A percentile compares a stretch with the other conserved stretches of the same genome.
Evolutionary conservation across 2,113 vertebrate species (phyloP).

Genomic region (Hipposideros armiger): DNA sequence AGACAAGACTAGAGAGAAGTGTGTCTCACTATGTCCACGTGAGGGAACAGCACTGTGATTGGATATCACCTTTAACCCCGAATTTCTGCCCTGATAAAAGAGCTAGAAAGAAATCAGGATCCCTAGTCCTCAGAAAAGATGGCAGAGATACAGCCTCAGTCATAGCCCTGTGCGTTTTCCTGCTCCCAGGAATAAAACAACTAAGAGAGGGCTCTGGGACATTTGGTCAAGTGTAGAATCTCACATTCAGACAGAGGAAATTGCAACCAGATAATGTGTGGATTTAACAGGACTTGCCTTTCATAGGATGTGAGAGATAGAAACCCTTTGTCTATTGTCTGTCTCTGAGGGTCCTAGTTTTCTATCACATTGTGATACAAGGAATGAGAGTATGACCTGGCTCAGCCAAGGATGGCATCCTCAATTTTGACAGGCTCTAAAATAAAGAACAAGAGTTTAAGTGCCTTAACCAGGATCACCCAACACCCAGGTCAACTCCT

Average conservation of each 20-base stretch:
- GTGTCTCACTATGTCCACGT: neutral
- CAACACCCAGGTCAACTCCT: neutral
- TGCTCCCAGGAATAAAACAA: neutral
- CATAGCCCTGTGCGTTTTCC: neutral
- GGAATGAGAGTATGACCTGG: neutral
- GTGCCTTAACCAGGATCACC: neutral
- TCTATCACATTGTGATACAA: neutral
- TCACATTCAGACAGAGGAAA: neutral
- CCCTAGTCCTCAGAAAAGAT: neutral
- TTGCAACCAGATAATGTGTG: neutral
- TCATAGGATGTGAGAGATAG: neutral
- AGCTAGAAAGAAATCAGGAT: neutral
- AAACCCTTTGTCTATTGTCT: neutral
- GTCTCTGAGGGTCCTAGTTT: neutral
- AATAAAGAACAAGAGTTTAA: conserved; percentile 35
- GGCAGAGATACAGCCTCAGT: neutral
- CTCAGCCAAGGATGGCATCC: neutral
- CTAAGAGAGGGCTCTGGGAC: neutral
- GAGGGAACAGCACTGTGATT: neutral
- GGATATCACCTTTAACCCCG: neutral
- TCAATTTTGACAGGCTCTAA: neutral
- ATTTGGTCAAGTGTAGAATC: neutral
- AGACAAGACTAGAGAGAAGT: neutral
- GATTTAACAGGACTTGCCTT: neutral
- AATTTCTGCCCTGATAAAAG: conserved; percentile 8